These are phyloP conservation scores for Muscicapa striata DNA, from an alignment of 2,797 vertebrate species.

Conservation along the genomic window DNA sequence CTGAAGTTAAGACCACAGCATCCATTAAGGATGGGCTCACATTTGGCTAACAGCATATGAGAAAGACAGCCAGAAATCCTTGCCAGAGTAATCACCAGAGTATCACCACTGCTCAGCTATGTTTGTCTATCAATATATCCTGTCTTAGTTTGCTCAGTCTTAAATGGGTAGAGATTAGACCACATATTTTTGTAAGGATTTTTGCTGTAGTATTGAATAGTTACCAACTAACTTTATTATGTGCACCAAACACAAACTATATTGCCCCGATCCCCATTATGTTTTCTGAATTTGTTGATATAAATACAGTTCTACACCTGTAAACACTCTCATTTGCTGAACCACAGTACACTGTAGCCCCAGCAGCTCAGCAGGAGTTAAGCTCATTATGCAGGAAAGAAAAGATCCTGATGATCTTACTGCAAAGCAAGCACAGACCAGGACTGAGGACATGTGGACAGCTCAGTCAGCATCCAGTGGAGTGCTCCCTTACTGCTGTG, in stretches of 20 bases:
- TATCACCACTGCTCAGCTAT: neutral
- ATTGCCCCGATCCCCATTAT: neutral
- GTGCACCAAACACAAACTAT: neutral
- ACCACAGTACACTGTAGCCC: neutral
- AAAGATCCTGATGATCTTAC: neutral
- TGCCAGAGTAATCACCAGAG: neutral
- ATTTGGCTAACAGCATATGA: neutral
- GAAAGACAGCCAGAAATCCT: neutral
- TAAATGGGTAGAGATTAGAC: neutral
- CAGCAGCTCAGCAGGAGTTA: neutral
- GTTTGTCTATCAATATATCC: neutral
- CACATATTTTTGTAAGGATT: neutral
- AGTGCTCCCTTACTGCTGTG: neutral
- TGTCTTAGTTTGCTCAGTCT: neutral
- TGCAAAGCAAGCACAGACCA: neutral
- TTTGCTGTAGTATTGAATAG: neutral
- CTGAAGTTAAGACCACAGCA: neutral
- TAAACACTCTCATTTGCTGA: neutral
- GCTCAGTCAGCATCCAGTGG: rapidly evolving
- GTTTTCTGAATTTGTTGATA: neutral
- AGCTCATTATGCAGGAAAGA: neutral
- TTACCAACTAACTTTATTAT: neutral
- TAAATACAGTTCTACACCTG: neutral
- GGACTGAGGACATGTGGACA: rapidly evolving
- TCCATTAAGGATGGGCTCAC: neutral